These are phyloP conservation scores for Tachuris rubrigastra DNA, from an alignment of 2,113 vertebrate genomes.

Conservation along the genomic window DNA sequence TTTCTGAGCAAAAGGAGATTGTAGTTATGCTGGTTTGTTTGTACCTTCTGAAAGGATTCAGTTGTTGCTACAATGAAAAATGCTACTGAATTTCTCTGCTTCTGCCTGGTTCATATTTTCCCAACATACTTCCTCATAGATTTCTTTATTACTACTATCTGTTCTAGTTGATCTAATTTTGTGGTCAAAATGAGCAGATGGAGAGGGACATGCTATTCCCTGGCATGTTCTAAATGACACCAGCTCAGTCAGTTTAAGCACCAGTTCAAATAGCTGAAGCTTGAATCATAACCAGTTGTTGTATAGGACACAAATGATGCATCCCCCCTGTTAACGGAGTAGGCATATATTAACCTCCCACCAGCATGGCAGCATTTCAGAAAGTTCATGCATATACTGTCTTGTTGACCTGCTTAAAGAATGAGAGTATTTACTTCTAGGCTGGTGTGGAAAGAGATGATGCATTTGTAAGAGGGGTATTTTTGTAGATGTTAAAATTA, in stretches of 20 bases:
- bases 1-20: neutral
- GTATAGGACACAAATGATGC: neutral
- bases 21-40: neutral
- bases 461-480: neutral
- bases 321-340: neutral
- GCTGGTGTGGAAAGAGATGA: neutral
- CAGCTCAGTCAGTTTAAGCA: neutral
- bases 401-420: neutral
- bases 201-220: neutral
- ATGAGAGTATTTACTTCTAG: neutral
- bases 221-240: neutral
- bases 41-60: neutral
- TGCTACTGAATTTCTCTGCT: neutral
- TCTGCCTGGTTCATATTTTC: neutral
- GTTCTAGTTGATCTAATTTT: neutral
- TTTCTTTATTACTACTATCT: neutral
- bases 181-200: conserved; percentile 14
- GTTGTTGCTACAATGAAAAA: neutral
- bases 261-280: neutral
- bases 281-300: neutral
- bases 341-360: neutral
- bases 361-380: neutral
- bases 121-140: neutral
- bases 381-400: neutral
- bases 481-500: neutral